Evolutionary conservation across 2,797 vertebrate species (phyloP).

Genomic region (Anomalospiza imberbis): DNA sequence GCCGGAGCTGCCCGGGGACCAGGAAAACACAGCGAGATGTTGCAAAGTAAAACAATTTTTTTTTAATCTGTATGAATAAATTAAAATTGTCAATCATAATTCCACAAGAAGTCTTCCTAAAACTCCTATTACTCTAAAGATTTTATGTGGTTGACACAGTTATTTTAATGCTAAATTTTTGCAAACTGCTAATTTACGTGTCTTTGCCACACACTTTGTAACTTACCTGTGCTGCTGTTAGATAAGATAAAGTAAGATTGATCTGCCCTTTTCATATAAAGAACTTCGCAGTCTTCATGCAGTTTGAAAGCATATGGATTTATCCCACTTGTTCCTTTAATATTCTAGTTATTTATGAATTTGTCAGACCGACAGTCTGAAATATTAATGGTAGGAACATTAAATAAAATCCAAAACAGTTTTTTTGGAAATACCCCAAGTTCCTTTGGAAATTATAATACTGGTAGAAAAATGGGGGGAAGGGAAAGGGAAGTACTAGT

Average conservation of each 20-base stretch:
- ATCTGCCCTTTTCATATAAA: neutral
- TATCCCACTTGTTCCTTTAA: neutral
- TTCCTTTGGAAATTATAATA: neutral
- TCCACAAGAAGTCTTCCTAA: neutral
- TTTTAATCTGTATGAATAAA: neutral
- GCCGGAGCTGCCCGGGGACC: no score
- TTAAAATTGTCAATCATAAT: neutral
- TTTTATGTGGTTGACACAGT: neutral
- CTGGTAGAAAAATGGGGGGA: neutral
- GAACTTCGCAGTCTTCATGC: neutral
- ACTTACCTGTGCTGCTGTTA: conserved; percentile 1
- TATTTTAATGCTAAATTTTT: neutral
- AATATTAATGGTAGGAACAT: neutral
- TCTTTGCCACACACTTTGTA: neutral
- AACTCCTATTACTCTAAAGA: neutral
- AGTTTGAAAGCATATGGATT: neutral
- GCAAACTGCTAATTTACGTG: neutral
- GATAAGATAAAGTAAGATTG: conserved; percentile 30
- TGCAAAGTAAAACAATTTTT: neutral
- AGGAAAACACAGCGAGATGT: no score
- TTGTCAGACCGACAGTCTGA: neutral
- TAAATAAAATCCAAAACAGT: accelerated
- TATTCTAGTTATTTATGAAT: neutral
- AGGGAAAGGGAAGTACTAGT: neutral
- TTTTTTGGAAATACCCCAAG: neutral